Percentiles rank a stretch among this genome's conserved stretches.
These are phyloP conservation scores for Phyllostomus hastatus DNA, from an alignment of 2,113 vertebrate genomes.

Conservation along the genomic window DNA sequence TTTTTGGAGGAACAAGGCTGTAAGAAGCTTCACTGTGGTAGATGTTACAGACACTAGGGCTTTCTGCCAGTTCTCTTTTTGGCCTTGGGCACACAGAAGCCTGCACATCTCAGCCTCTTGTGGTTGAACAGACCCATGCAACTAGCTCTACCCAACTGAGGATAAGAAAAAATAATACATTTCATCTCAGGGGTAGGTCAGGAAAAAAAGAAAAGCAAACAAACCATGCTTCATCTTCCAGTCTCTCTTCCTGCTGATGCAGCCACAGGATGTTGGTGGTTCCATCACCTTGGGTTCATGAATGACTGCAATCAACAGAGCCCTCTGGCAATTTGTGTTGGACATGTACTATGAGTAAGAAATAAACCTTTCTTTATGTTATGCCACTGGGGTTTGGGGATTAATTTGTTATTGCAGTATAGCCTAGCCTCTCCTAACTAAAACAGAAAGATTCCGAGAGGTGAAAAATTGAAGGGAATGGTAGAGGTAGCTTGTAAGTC, in stretches of 20 bases:
- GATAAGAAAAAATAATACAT: not conserved
- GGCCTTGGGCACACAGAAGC: not conserved
- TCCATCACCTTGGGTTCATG: not conserved
- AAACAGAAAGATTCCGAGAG: not conserved
- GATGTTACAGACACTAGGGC: not conserved
- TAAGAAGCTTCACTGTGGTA: not conserved
- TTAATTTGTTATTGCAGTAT: slow-evolving; percentile 35
- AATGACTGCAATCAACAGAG: not conserved
- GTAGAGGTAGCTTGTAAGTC: not conserved
- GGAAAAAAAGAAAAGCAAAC: not conserved
- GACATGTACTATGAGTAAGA: not conserved
- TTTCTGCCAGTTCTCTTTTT: not conserved
- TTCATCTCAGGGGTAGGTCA: not conserved
- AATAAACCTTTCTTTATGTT: not conserved
- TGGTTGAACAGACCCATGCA: not conserved
- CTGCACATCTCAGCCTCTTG: not conserved
- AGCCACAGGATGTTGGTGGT: not conserved
- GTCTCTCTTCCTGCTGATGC: not conserved
- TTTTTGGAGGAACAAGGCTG: not conserved
- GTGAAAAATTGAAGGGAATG: not conserved
- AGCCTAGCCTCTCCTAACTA: not conserved
- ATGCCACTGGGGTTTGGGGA: not conserved
- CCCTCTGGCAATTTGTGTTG: not conserved
- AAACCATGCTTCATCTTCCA: not conserved
- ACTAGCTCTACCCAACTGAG: not conserved